Percentiles rank a stretch among this genome's conserved stretches.
Evolutionary conservation across 2,888 invertebrate genomes (phyloP).

Genomic region (Chouioia cunea): DNA sequence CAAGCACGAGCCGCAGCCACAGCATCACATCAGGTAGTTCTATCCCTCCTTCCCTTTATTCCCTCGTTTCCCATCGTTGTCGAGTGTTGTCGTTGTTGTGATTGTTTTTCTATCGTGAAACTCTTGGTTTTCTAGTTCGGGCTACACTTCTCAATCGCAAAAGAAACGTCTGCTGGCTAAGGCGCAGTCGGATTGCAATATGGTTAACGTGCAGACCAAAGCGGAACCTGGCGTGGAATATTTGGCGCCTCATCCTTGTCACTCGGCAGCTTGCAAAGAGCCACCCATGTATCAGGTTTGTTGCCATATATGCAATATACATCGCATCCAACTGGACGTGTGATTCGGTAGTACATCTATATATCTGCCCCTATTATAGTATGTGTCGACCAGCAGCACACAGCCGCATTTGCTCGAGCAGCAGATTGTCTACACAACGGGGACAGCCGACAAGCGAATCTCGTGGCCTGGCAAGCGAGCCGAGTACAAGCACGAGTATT

Average conservation of each 20-base stretch:
- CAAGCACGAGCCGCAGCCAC: constrained; percentile 72
- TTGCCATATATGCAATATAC: not conserved
- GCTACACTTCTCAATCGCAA: constrained; percentile 80
- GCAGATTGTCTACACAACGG: constrained; percentile 70
- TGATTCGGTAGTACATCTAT: constrained; percentile 60
- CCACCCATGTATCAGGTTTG: constrained; percentile 67
- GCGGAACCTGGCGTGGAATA: constrained; percentile 73
- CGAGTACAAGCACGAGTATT: constrained; percentile 72
- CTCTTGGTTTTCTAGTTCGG: constrained; percentile 57
- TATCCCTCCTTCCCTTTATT: not conserved
- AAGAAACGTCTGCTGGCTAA: constrained; percentile 91
- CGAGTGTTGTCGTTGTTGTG: not conserved
- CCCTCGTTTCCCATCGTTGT: not conserved
- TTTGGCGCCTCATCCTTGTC: constrained; percentile 68
- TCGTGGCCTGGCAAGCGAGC: constrained; percentile 71
- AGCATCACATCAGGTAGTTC: constrained; percentile 63
- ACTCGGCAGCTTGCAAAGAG: constrained; percentile 71
- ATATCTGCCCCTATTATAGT: constrained; percentile 69
- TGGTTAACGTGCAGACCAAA: constrained; percentile 73
- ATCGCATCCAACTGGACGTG: not conserved
- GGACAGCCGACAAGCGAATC: constrained; percentile 71
- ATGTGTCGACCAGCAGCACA: constrained; percentile 67
- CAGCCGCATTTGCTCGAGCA: constrained; percentile 69
- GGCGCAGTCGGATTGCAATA: constrained; percentile 82
- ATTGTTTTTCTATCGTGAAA: not conserved